Percentiles rank a stretch among this genome's conserved stretches.
Conservation (phyloP, 2,797 vertebrate genomes). For the Tauraco hartlaubi region DNA sequence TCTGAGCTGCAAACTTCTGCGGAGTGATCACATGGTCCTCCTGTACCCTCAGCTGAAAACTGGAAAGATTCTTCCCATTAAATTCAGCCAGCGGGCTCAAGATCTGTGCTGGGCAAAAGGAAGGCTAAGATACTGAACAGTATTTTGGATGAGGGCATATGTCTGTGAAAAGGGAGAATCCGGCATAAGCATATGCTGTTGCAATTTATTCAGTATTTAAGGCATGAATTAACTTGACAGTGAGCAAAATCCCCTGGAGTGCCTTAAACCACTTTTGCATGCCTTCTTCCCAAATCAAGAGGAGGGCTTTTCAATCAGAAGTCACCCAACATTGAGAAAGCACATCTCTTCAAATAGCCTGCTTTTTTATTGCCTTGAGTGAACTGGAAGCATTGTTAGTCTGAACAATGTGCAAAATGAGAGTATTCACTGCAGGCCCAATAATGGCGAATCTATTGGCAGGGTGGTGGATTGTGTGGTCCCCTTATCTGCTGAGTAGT, state of each 20-base stretch:
- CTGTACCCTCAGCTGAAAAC: background rate
- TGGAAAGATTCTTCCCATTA: background rate
- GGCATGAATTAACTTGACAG: conserved; percentile 34
- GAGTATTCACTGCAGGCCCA: background rate
- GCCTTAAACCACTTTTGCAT: conserved; percentile 3
- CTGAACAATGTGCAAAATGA: background rate
- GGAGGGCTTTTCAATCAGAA: background rate
- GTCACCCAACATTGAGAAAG: background rate
- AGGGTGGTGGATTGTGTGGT: background rate
- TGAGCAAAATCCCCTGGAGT: conserved; percentile 12
- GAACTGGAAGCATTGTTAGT: background rate
- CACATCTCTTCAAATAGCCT: background rate
- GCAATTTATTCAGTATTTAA: conserved; percentile 33
- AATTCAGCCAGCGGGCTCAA: background rate
- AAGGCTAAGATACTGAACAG: background rate
- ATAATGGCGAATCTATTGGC: background rate
- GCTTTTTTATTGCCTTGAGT: background rate
- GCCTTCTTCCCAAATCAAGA: background rate
- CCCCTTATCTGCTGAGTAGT: background rate
- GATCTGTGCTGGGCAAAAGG: background rate
- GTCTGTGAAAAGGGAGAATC: background rate
- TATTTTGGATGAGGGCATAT: background rate
- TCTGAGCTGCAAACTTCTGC: background rate
- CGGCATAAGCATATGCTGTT: conserved; percentile 11
- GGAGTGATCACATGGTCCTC: background rate